Evolutionary conservation across 2,113 vertebrate species (phyloP), one percentile per base, ranked within the genome.

Genomic region (Dasyornis broadbenti): DNA sequence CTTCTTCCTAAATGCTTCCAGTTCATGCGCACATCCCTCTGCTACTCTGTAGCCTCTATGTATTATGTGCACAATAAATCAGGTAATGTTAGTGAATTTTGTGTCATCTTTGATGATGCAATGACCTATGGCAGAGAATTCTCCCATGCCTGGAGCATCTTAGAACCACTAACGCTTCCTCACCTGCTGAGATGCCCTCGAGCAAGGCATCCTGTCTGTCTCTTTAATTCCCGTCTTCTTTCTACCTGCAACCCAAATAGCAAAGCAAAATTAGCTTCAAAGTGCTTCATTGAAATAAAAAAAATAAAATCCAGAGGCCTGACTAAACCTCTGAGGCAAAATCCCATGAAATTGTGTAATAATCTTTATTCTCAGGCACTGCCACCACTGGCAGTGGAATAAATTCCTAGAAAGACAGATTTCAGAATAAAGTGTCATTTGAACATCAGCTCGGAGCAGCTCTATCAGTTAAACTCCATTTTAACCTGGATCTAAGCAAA

Each of bases 211-310:
- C 33, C 52, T 54, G 14, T 57, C 63, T 0, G 0, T 26, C 40
- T 81, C 82, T 61, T 82, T 75, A 6, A 73, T 15, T 66, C 13
- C 52, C 2, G 6, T 30, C 39, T 30, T 94, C 81, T 70, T 70
- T 53, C 68, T 47, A 78, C 79, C 96, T 97, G 63, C 65, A 94
- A 95, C 11, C 30, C 81, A 92, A 90, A 80, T 50, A 92, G 22
- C 17, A 19, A 30, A 70, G 42, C 21, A 92, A 69, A 80, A 78
- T 63, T 20, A 87, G 33, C 19, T 70, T 16, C 4, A 2, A 53
- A 77, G 63, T 10, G 35, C 50, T 93, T 42, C n/a, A 76, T 10
- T 49, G 2, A 10, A 49, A 88, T n/a, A 57, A 68, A 66, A 60
- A 31, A 13, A 16, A 9, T 24, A 7, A 6, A 26, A 54, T 21